Base-by-base conservation (phyloP, 2,888 invertebrate genomes). In the Emesis furor region DNA sequence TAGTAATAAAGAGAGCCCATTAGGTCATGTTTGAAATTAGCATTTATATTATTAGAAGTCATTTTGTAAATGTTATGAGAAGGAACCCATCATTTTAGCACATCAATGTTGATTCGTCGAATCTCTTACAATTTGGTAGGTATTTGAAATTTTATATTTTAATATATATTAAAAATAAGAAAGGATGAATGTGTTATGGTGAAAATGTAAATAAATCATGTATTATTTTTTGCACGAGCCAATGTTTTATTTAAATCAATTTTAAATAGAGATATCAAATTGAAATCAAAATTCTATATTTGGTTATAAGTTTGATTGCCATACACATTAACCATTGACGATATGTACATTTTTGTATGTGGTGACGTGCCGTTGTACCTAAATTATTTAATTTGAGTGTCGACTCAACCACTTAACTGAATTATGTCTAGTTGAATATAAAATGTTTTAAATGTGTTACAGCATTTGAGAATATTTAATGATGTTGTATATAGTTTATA, bases 391-490 rank as follows among this genome's bases (percentile, higher is more conserved):
- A 91, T 89, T 89, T 81, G 81, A 92, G 92, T 90, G 86, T 92
- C 92, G 93, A 92, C 89, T 84, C 91, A 89, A 87, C 91, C 93
- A 90, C 93, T 92, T 94, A 92, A 94, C 93, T 94, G 94, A 95
- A 93, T 94, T 94, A 95, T 91, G 95, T 93, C 95, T 95, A 96
- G 96, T 96, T 96, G 93, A 96, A 95, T 94, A 95, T 96, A 90
- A 96, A 96, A 96, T 96, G 95, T 95, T 96, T 96, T 96, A 96
- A 95, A 96, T 96, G 96, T 96, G 96, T 96, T 96, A 96, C 95
- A 95, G 95, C 96, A 96, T 96, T 96, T 96, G 96, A 95, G 95
- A 95, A 96, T 96, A 95, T 96, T 95, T 96, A 96, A 96, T 94
- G 94, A 96, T 95, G 95, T 96, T 96, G 96, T 96, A 96, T 95